These are phyloP conservation scores for Cerastis leucographa DNA, from an alignment of 2,888 invertebrate species.

Conservation along the genomic window DNA sequence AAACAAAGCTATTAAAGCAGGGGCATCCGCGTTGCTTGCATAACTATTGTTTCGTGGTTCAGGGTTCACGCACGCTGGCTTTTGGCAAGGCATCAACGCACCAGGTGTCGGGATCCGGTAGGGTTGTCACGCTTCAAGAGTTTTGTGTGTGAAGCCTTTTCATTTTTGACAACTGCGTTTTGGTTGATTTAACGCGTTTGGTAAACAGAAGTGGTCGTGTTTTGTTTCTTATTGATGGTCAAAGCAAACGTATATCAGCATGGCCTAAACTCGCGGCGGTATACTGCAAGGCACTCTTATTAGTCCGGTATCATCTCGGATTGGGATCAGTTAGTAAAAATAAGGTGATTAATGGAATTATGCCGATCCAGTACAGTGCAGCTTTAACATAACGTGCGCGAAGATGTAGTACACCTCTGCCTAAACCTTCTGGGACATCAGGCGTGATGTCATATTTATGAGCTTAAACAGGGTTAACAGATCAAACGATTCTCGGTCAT, in stretches of 20 bases:
- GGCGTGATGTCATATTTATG: not conserved
- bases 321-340: not conserved
- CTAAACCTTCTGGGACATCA: not conserved
- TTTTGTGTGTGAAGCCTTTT: slow-evolving; percentile 11
- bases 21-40: slow-evolving; percentile 50
- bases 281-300: not conserved
- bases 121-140: slow-evolving; percentile 49
- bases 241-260: not conserved
- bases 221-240: not conserved
- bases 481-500: not conserved
- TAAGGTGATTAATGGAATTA: not conserved
- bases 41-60: slow-evolving; percentile 53
- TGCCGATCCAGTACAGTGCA: not conserved
- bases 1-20: slow-evolving; percentile 41
- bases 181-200: slow-evolving; percentile 23
- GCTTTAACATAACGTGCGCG: not conserved
- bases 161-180: slow-evolving; percentile 22
- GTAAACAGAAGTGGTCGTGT: not conserved
- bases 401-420: not conserved
- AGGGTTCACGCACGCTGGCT: slow-evolving; percentile 62
- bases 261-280: not conserved
- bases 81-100: slow-evolving; percentile 59
- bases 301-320: not conserved
- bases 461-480: not conserved
- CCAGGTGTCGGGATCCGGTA: slow-evolving; percentile 49